phyloP scores from a whole-genome alignment of 30 jellyfish, hydroid and myxozoan genomes.

The Cassiopea xamachana region DNA sequence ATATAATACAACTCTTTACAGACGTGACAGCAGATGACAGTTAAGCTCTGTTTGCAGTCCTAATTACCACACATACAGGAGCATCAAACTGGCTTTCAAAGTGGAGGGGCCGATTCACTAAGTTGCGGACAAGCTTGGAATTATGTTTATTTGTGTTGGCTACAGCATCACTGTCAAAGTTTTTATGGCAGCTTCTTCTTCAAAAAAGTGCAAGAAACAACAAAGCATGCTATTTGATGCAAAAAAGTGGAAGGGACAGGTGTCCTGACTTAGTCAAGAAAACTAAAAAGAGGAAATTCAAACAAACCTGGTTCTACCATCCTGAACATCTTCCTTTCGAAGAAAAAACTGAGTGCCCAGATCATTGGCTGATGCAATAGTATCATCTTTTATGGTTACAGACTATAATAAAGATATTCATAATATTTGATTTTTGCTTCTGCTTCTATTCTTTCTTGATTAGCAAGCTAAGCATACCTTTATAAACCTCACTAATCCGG shows the following conservation, averaged over 20 bases:
- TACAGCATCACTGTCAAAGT: no score
- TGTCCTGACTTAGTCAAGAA: neutral
- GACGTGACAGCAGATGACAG: no score
- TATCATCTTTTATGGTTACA: conserved; percentile 63
- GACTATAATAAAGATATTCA: conserved; percentile 62
- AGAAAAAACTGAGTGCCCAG: conserved; percentile 85
- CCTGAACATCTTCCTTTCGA: conserved; percentile 68
- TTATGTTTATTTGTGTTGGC: no score
- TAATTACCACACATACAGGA: no score
- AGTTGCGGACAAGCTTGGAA: no score
- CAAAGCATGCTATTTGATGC: neutral
- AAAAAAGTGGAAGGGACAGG: neutral
- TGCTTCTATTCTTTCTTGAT: neutral
- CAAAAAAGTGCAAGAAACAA: no score
- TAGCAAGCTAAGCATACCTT: neutral
- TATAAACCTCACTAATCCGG: neutral
- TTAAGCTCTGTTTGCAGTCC: no score
- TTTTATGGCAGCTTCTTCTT: no score
- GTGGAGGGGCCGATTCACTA: no score
- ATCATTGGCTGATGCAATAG: conserved; percentile 33
- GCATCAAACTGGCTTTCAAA: no score
- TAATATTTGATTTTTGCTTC: neutral
- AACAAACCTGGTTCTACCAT: conserved; percentile 62
- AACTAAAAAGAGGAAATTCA: neutral
- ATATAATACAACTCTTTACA: no score